Percentiles rank a stretch among this genome's conserved stretches.
These are phyloP conservation scores for Amblyopsis hoosieri DNA, from an alignment of 2,797 vertebrate species.

Conservation along the genomic window DNA sequence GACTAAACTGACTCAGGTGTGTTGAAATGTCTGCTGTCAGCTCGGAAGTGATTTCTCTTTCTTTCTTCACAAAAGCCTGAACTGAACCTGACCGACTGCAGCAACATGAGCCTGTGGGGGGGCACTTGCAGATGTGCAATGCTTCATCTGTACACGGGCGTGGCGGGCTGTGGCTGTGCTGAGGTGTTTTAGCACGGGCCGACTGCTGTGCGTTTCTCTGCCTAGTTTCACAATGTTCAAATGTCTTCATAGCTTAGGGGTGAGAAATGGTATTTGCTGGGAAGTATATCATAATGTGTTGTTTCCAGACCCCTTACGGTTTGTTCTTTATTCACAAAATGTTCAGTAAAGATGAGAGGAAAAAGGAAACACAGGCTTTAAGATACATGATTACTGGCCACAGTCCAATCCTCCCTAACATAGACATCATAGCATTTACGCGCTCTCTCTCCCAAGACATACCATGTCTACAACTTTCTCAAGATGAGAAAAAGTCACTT, in stretches of 20 bases:
- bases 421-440: too few species aligned
- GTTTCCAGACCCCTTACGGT: background rate
- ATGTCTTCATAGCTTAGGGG: too few species aligned
- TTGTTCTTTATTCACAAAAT: background rate
- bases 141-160: conserved; percentile 29
- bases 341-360: background rate
- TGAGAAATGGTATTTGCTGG: too few species aligned
- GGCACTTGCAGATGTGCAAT: conserved; percentile 13
- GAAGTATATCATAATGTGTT: background rate
- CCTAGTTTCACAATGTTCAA: background rate
- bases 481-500: too few species aligned
- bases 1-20: conserved; percentile 13
- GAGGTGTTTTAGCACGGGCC: conserved; percentile 30
- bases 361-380: background rate
- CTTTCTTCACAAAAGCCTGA: conserved; percentile 49
- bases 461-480: too few species aligned
- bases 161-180: conserved; percentile 37
- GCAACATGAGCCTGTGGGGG: conserved; percentile 10
- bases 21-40: conserved; percentile 12
- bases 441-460: too few species aligned
- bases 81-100: conserved; percentile 36
- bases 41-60: conserved; percentile 7
- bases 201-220: conserved; percentile 29
- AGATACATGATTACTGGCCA: background rate
- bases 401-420: background rate